Percentiles rank a stretch among this genome's conserved stretches.
These are phyloP conservation scores for Heloderma charlesbogerti DNA, from an alignment of 2,113 vertebrate species.

Conservation along the genomic window DNA sequence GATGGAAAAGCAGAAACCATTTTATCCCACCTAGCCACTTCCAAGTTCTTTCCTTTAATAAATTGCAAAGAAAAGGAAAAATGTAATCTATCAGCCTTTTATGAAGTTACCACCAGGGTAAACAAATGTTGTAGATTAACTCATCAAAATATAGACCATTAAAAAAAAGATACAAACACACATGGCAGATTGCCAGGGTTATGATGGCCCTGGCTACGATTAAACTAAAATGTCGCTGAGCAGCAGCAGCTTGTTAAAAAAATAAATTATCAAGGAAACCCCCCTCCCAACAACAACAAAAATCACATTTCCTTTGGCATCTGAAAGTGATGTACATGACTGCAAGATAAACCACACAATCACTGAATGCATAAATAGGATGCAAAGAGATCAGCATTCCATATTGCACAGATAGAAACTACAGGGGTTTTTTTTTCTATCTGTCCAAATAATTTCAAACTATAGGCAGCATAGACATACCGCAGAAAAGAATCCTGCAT, in stretches of 20 bases:
- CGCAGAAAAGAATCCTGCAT: slow-evolving; percentile 34
- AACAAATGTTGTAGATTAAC: slow-evolving; percentile 25
- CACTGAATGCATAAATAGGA: slow-evolving; percentile 69
- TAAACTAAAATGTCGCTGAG: slow-evolving; percentile 62
- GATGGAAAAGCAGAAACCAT: neutral
- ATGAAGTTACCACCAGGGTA: slow-evolving; percentile 69
- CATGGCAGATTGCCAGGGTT: slow-evolving; percentile 49
- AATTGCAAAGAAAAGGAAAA: slow-evolving; percentile 67
- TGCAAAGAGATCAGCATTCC: slow-evolving; percentile 62
- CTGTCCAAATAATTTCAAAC: slow-evolving; percentile 55
- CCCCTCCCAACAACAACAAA: slow-evolving; percentile 44
- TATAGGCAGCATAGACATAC: slow-evolving; percentile 19
- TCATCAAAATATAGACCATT: slow-evolving; percentile 54
- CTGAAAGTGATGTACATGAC: slow-evolving; percentile 73
- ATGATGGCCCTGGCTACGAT: slow-evolving; percentile 47
- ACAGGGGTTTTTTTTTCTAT: slow-evolving; percentile 54
- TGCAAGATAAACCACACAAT: slow-evolving; percentile 64
- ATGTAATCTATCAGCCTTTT: slow-evolving; percentile 49
- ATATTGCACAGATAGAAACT: slow-evolving; percentile 72
- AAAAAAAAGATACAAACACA: slow-evolving; percentile 67
- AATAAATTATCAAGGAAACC: slow-evolving; percentile 67
- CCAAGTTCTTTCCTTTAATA: slow-evolving; percentile 58
- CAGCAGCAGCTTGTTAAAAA: slow-evolving; percentile 56
- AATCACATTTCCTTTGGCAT: slow-evolving; percentile 82
- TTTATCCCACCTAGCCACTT: slow-evolving; percentile 30